These are phyloP conservation scores for Himalopsyche japonica DNA, from an alignment of 2,888 invertebrate species.

Conservation along the genomic window DNA sequence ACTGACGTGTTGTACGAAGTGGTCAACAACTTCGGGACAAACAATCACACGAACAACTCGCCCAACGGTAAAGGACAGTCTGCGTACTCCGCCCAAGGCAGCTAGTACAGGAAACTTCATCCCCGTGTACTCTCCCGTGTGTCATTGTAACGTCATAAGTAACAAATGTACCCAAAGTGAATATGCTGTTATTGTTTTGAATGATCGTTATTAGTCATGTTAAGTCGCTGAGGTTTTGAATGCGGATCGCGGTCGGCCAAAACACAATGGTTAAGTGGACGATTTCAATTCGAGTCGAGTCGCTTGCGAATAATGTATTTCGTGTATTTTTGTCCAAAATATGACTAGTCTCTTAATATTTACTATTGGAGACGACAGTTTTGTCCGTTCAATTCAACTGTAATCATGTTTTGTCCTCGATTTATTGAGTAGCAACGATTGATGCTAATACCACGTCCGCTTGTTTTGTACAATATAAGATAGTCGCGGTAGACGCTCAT, in stretches of 20 bases:
- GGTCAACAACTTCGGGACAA: conserved; percentile 51
- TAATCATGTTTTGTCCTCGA: neutral
- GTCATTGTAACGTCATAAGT: neutral
- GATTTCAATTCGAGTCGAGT: neutral
- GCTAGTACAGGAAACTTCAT: conserved; percentile 19
- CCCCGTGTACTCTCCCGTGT: neutral
- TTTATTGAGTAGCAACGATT: neutral
- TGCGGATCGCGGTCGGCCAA: neutral
- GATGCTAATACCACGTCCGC: neutral
- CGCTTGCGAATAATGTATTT: neutral
- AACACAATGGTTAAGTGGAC: neutral
- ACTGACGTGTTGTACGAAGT: conserved; percentile 63
- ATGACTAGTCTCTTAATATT: neutral
- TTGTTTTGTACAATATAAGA: neutral
- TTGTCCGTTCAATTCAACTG: neutral
- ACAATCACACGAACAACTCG: conserved; percentile 12
- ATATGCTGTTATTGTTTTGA: neutral
- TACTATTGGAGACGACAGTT: neutral
- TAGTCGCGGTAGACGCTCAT: neutral
- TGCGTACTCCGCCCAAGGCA: conserved; percentile 9
- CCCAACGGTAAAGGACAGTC: conserved; percentile 3
- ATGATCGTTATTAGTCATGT: neutral
- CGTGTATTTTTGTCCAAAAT: neutral
- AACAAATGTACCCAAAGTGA: neutral
- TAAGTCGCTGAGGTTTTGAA: neutral